These are phyloP conservation scores for Camelus dromedarius DNA, from an alignment of 2,113 vertebrate species.

Conservation along the genomic window DNA sequence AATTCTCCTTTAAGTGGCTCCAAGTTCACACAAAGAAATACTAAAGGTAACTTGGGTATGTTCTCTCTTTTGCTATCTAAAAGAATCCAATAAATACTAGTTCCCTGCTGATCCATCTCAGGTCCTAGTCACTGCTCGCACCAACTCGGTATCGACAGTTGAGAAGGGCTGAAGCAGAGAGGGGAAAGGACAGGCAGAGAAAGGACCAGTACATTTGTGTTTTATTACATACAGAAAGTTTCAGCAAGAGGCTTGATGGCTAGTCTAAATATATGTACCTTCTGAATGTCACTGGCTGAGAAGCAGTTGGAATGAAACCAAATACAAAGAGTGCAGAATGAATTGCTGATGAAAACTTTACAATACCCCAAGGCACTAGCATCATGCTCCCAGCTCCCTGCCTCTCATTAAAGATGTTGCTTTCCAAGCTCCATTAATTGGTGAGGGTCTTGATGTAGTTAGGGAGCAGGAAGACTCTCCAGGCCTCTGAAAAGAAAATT, in stretches of 20 bases:
- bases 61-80: background rate
- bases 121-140: background rate
- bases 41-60: background rate
- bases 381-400: background rate
- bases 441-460: slow-evolving; percentile 41
- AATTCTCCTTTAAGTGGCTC: background rate
- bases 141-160: background rate
- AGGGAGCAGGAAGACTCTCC: slow-evolving; percentile 12
- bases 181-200: background rate
- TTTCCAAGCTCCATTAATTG: slow-evolving; percentile 46
- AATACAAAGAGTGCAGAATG: slow-evolving; percentile 8
- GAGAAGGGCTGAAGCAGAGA: background rate
- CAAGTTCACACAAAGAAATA: background rate
- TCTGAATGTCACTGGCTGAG: slow-evolving; percentile 47
- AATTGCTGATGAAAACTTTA: slow-evolving; percentile 52
- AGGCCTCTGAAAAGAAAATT: background rate
- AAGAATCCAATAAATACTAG: background rate
- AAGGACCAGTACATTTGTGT: background rate
- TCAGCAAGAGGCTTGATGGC: slow-evolving; percentile 25
- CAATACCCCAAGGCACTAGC: background rate
- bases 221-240: slow-evolving; percentile 33
- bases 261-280: slow-evolving; percentile 45
- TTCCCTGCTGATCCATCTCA: background rate
- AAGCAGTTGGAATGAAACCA: slow-evolving; percentile 35
- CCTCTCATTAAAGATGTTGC: background rate